Percentiles rank a stretch among this genome's conserved stretches.
These are phyloP conservation scores for Agonopterix heracliana DNA, from an alignment of 2,888 invertebrate genomes.

Conservation along the genomic window DNA sequence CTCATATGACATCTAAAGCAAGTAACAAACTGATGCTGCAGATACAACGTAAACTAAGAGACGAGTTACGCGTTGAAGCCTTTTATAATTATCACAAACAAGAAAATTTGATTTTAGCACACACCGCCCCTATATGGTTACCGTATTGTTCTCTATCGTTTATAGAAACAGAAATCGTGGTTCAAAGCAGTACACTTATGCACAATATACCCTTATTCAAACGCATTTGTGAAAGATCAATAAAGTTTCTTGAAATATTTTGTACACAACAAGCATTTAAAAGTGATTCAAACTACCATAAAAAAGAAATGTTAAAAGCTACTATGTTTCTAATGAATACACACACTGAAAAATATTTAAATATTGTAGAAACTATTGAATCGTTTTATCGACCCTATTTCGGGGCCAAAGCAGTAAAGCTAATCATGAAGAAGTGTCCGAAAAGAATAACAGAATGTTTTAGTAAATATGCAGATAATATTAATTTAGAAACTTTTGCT, in stretches of 20 bases:
- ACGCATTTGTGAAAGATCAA: constrained; percentile 40
- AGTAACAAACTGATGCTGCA: constrained; percentile 39
- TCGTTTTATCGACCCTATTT: constrained; percentile 21
- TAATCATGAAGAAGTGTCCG: constrained; percentile 42
- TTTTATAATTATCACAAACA: constrained; percentile 45
- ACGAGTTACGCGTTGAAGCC: constrained; percentile 39
- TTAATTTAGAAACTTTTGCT: constrained; percentile 44
- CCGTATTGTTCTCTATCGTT: constrained; percentile 44
- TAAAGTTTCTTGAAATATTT: constrained; percentile 29
- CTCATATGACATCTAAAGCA: constrained; percentile 46
- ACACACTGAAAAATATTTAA: constrained; percentile 35
- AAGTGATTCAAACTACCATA: neutral
- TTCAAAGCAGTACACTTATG: constrained; percentile 1
- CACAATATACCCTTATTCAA: constrained; percentile 19
- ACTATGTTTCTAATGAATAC: constrained; percentile 25
- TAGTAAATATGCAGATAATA: constrained; percentile 25
- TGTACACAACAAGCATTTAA: neutral
- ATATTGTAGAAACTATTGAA: constrained; percentile 27
- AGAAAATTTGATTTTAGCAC: constrained; percentile 15
- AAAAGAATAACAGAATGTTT: constrained; percentile 38
- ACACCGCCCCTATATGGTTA: constrained; percentile 45
- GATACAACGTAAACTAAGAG: constrained; percentile 41
- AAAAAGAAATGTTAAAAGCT: constrained; percentile 5
- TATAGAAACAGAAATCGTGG: constrained; percentile 33
- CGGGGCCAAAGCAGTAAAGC: constrained; percentile 34